Conservation (phyloP, 1,140 invertebrate species). For the Aphelenchoides fujianensis region DNA sequence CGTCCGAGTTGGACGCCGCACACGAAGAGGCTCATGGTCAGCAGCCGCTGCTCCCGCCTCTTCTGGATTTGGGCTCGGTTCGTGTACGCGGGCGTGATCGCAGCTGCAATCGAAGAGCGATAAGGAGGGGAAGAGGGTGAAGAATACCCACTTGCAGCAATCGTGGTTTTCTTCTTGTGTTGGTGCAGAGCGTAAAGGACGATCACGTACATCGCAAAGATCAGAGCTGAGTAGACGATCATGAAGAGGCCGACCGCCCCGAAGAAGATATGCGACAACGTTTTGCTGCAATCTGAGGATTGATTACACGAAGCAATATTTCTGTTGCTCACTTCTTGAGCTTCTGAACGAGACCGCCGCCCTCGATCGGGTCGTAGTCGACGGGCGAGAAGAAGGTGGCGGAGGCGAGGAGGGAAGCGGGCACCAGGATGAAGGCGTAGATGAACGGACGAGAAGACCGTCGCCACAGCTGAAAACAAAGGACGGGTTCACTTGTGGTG, state of each 20-base stretch:
- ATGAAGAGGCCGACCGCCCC: not conserved
- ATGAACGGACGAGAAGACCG: not conserved
- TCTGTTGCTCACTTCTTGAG: not conserved
- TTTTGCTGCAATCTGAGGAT: not conserved
- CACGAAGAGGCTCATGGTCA: not conserved
- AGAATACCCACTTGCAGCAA: not conserved
- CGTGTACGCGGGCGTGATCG: not conserved
- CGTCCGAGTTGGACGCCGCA: not conserved
- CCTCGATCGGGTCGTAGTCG: not conserved
- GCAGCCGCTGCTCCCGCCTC: not conserved
- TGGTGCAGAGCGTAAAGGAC: not conserved
- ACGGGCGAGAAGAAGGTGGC: not conserved
- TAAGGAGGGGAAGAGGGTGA: not conserved
- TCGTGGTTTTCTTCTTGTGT: conserved; percentile 1
- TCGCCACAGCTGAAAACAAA: not conserved
- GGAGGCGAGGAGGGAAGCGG: not conserved
- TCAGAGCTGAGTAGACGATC: not conserved
- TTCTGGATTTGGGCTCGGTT: not conserved
- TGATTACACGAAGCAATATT: conserved; percentile 5
- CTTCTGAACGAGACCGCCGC: conserved; percentile 1
- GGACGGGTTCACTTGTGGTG: not conserved
- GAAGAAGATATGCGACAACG: not conserved
- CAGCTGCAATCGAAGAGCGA: not conserved
- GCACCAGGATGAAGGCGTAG: not conserved
- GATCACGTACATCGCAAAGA: not conserved